Conservation (phyloP, 2,888 invertebrate genomes). For the Sarcophaga subvicina region DNA sequence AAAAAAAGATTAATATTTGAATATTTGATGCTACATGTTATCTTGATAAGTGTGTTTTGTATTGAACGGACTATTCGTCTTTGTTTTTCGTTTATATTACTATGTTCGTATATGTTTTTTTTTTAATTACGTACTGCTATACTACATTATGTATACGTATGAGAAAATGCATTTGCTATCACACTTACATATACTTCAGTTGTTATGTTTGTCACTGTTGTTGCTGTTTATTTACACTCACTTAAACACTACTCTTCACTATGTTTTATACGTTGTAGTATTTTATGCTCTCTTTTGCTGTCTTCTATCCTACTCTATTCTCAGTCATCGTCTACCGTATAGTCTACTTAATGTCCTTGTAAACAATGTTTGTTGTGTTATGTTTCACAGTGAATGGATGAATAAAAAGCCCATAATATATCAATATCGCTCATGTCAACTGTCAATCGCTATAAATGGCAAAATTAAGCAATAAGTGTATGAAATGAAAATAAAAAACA, state of each 20-base stretch:
- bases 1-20: too few species aligned
- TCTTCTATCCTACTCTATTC: neutral
- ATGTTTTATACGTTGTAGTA: neutral
- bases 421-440: conserved; percentile 52
- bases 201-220: neutral
- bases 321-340: too few species aligned
- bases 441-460: conserved; percentile 49
- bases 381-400: neutral
- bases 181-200: neutral
- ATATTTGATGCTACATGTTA: too few species aligned
- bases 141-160: conserved; percentile 1
- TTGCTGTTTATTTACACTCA: conserved; percentile 44
- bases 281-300: neutral
- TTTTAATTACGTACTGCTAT: conserved; percentile 9
- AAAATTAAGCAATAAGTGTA: conserved; percentile 46
- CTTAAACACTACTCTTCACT: conserved; percentile 36
- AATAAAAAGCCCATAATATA: conserved; percentile 40
- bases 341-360: too few species aligned
- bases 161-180: neutral
- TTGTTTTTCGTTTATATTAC: neutral
- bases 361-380: neutral
- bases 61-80: neutral
- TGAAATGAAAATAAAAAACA: neutral
- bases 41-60: neutral
- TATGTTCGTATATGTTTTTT: neutral